A percentile compares a stretch with the other conserved stretches of the same genome.
Evolutionary conservation across 2,888 invertebrate genomes (phyloP).

Genomic region (Pyrgus malvae): DNA sequence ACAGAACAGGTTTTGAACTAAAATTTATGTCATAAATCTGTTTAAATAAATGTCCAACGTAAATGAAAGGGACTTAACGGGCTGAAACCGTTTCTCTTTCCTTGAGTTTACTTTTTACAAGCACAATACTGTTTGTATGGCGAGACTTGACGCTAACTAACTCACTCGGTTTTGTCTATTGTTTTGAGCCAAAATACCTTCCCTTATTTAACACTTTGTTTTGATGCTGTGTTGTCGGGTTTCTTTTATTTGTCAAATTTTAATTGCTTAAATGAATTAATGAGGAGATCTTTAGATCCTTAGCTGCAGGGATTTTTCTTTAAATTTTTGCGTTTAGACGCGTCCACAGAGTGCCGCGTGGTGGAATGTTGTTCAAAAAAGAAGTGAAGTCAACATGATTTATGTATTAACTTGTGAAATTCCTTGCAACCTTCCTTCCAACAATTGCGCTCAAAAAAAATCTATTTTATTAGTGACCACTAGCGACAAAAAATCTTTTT

Average conservation of each 20-base stretch:
- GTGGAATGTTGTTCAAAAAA: too few relatives aligned
- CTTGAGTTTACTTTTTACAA: conserved; percentile 24
- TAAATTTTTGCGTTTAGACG: too few relatives aligned
- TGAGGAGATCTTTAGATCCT: neutral
- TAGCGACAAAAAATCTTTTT: too few relatives aligned
- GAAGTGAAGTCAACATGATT: too few relatives aligned
- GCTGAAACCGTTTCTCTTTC: neutral
- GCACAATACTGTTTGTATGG: conserved; percentile 18
- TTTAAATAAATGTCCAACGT: neutral
- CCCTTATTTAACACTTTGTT: conserved; percentile 10
- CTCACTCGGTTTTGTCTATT: conserved; percentile 14
- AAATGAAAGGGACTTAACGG: neutral
- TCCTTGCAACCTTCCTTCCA: too few relatives aligned
- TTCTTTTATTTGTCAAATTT: conserved; percentile 3
- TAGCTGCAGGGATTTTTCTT: too few relatives aligned
- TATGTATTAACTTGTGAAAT: too few relatives aligned
- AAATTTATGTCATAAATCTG: too few relatives aligned
- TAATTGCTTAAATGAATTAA: conserved; percentile 16
- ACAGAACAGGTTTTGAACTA: too few relatives aligned
- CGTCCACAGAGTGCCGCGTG: too few relatives aligned
- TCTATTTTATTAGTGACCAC: too few relatives aligned
- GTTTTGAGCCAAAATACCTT: conserved; percentile 17
- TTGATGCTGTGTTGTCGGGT: neutral
- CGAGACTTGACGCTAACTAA: conserved; percentile 8
- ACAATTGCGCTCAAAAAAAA: too few relatives aligned